Base-by-base conservation (phyloP, 30 jellyfish, hydroid and myxozoan species). In the Turritopsis dohrnii region DNA sequence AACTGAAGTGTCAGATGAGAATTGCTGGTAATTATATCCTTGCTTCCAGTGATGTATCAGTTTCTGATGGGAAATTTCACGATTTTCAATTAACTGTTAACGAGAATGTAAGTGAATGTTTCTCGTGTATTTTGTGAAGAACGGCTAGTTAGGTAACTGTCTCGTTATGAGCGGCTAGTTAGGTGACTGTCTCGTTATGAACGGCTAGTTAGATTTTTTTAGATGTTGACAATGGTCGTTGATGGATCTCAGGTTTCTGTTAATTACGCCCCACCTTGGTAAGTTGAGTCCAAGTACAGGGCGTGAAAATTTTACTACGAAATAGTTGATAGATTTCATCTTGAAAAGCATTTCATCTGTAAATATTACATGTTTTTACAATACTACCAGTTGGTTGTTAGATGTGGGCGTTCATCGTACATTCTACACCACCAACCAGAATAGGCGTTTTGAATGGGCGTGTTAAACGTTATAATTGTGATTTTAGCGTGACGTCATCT, bases 61-160 rank as follows among this genome's bases (percentile, higher is more conserved):
- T 74, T 26, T 23, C 65, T 16, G 83, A 74, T 74, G 83, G 83
- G 13, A 22, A n/a, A 29, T 74, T 74, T 23, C 83, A 74, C 23
- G 9, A 28, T 23, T 19, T 74, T 0, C 54, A 74, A 74, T 20
- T 74, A n/a, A 20, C 26, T 21, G 26, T 74, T 16, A 26, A 26
- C 27, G 65, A 74, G 23, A 74, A 74, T 28, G 83, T 74, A 41
- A 74, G 83, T 74, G 7, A 66, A 66, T 1, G 9, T n/a, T 66
- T 25, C 29, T 66, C 76, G 16, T 3, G 18, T 25, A n/a, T 17
- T 66, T 66, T 5, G 29, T 8, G 18, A 26, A 5, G 60, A 5
- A 5, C 13, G 5, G 9, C 13, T 41, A 13, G 5, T 3, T 41
- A 41, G 60, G 60, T 41, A 41, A 41, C 60, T 5, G 60, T 41